Base-by-base conservation (phyloP, 2,888 invertebrate species). In the Salticus scenicus region DNA sequence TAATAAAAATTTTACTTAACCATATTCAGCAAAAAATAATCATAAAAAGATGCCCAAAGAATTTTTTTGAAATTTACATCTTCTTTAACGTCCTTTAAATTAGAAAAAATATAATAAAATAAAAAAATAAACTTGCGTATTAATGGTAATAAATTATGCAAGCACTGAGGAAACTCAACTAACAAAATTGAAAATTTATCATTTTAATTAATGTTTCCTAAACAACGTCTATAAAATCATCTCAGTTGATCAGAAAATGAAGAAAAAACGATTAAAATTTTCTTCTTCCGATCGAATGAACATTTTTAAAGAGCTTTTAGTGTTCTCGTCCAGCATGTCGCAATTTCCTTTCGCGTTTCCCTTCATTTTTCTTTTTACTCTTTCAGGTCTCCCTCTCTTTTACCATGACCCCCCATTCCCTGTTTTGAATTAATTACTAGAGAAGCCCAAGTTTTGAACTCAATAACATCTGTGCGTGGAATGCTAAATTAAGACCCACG, bases 361-460 rank as follows among this genome's bases (percentile, higher is more conserved):
- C 72, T 69, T 63, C 77, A 83, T 84, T 84, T 84, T 84, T 83
- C 83, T 83, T 83, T 47, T 20, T 63, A 51, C 70, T 47, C 64
- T 30, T 47, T 74, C 69, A 81, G 73, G 74, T 70, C 67, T 67
- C 81, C 41, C 51, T 37, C 33, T 17, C 51, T 27, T 31, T 20
- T 72, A 41, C 67, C 64, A 37, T 37, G 30, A 28, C 67, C 27
- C 41, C 75, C 41, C 73, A 41, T 67, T 81, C 72, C 83, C 77
- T 83, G 83, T 83, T 83, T 83, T 83, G 83, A 83, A 83, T 83
- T 83, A 83, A 83, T 83, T 83, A 83, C 83, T 83, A 37, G 57
- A n/a, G 33, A 57, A 57, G 67, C 31, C 74, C 73, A 51, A 70
- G 74, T 51, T 70, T 81, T 83, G 77, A 67, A 64, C 83, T 83